Conservation (phyloP, 2,113 vertebrate genomes). For the Chaetorhynchus papuensis region DNA sequence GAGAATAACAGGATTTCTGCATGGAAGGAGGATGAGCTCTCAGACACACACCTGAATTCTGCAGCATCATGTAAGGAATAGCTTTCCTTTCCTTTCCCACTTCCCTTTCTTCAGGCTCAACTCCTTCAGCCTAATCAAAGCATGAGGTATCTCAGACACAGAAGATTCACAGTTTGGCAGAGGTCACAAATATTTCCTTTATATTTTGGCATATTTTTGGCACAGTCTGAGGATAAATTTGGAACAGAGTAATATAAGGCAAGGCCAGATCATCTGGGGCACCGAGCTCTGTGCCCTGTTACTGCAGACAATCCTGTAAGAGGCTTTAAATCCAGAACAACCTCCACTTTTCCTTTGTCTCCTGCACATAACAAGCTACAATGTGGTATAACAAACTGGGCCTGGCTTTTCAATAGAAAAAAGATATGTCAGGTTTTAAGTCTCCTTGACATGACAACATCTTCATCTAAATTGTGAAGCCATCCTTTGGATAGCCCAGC, state of each 20-base stretch:
- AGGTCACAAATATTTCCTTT: slow-evolving; percentile 14
- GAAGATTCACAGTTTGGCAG: not conserved
- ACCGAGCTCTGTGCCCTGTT: not conserved
- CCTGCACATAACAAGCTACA: not conserved
- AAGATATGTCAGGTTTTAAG: slow-evolving; percentile 35
- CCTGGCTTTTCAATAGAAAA: not conserved
- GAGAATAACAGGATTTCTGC: not conserved
- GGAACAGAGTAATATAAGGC: not conserved
- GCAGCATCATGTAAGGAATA: not conserved
- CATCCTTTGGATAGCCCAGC: slow-evolving; percentile 22
- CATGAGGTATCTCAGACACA: not conserved
- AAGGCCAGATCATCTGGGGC: not conserved
- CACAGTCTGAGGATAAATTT: not conserved
- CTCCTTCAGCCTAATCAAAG: not conserved
- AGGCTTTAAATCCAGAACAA: not conserved
- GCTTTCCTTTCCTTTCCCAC: not conserved
- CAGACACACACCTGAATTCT: not conserved
- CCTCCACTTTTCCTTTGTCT: not conserved
- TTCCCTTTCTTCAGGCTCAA: not conserved
- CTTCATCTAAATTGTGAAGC: slow-evolving; percentile 48
- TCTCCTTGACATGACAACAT: slow-evolving; percentile 54
- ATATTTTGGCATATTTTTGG: slow-evolving; percentile 35
- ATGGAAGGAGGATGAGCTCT: not conserved
- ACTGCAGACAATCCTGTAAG: not conserved
- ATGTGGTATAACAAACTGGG: not conserved